Percentiles rank a stretch among this genome's conserved stretches.
These are phyloP conservation scores for Ostrea denselamellosa DNA, from an alignment of 1,140 invertebrate genomes.

Conservation along the genomic window DNA sequence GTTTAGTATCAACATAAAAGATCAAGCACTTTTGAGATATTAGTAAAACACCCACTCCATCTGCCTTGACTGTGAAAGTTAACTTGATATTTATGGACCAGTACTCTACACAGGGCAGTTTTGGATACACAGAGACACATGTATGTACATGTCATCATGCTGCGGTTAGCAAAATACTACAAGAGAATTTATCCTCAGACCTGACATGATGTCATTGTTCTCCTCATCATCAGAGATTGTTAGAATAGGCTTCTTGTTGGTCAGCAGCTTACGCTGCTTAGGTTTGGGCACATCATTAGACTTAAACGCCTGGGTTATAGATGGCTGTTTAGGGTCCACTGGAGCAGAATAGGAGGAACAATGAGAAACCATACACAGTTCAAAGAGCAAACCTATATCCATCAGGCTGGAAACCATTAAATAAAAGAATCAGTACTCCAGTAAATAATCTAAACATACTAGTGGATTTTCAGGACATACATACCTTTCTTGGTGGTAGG, in stretches of 20 bases:
- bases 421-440: conserved; percentile 24
- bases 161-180: not conserved
- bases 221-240: conserved; percentile 58
- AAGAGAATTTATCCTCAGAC: conserved; percentile 19
- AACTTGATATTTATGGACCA: not conserved
- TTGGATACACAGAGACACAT: too few species aligned
- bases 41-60: not conserved
- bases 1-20: conserved; percentile 5
- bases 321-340: conserved; percentile 61
- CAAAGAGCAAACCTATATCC: not conserved
- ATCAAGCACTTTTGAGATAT: not conserved
- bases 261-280: conserved; percentile 37
- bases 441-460: not conserved
- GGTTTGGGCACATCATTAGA: conserved; percentile 43
- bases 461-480: not conserved
- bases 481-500: conserved; percentile 56
- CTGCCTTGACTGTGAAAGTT: too few species aligned
- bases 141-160: too few species aligned
- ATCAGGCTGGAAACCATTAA: conserved; percentile 17
- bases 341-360: conserved; percentile 30
- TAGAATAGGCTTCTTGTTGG: conserved; percentile 51
- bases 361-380: not conserved
- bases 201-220: conserved; percentile 52
- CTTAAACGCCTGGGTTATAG: conserved; percentile 58
- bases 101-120: not conserved